Evolutionary conservation across 2,113 vertebrate species (phyloP).

Genomic region (Tychaedon coryphoeus): DNA sequence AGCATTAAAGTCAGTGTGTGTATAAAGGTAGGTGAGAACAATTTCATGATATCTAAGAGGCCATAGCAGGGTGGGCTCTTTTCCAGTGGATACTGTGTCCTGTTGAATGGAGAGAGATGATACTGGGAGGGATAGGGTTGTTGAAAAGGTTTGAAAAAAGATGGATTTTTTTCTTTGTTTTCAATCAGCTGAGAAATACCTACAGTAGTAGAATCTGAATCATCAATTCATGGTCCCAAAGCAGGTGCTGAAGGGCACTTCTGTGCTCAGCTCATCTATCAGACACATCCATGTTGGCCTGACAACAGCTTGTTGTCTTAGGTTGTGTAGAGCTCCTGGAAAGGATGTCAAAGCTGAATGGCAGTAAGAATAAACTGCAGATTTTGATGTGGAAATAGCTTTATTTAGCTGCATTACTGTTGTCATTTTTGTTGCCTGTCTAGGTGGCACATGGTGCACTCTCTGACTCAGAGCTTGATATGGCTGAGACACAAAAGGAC

Average conservation of each 20-base stretch:
- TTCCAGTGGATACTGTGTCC: neutral
- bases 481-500: slow-evolving; percentile 76
- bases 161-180: neutral
- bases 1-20: slow-evolving; percentile 76
- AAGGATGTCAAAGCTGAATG: neutral
- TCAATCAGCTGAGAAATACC: neutral
- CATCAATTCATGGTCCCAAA: neutral
- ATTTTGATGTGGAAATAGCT: neutral
- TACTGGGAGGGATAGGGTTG: neutral
- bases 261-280: neutral
- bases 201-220: neutral
- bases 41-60: neutral
- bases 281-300: neutral
- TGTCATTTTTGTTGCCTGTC: neutral
- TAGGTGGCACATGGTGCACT: slow-evolving; percentile 82
- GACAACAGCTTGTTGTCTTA: neutral
- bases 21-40: slow-evolving; percentile 75
- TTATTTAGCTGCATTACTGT: neutral
- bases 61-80: neutral
- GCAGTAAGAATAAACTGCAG: neutral
- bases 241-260: neutral
- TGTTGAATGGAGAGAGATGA: neutral
- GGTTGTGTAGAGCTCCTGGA: neutral
- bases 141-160: neutral
- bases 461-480: slow-evolving; percentile 69